Evolutionary conservation across 2,113 vertebrate genomes (phyloP).

Genomic region (Sinocyclocheilus grahami): DNA sequence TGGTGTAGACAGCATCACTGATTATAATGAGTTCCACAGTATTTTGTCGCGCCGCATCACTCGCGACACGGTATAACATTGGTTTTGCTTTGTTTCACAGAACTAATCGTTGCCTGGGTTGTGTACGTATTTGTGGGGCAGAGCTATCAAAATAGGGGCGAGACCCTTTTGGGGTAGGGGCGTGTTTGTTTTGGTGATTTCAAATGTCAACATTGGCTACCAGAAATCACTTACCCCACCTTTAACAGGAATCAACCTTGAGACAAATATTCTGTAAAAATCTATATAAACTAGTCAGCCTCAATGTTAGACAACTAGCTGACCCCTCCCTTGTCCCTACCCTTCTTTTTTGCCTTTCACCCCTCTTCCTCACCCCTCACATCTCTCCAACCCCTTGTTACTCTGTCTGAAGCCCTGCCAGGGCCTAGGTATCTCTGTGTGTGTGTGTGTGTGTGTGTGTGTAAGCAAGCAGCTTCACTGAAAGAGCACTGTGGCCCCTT

Average conservation of each 20-base stretch:
- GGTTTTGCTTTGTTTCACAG: too few relatives aligned
- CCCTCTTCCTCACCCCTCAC: background rate
- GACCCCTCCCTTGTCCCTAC: background rate
- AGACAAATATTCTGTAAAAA: background rate
- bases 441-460: slow-evolving; percentile 34
- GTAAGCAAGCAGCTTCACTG: slow-evolving; percentile 41
- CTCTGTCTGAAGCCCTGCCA: slow-evolving; percentile 42
- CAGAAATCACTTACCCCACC: too few relatives aligned
- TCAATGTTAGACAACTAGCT: background rate
- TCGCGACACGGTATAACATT: too few relatives aligned
- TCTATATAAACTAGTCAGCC: background rate
- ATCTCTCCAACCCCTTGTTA: background rate
- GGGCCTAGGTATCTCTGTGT: background rate
- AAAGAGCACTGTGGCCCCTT: slow-evolving; percentile 43
- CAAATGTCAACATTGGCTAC: too few relatives aligned
- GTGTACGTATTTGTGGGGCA: too few relatives aligned
- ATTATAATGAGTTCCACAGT: too few relatives aligned
- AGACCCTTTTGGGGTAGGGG: too few relatives aligned
- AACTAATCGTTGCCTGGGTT: too few relatives aligned
- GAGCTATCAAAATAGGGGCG: too few relatives aligned
- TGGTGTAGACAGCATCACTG: too few relatives aligned
- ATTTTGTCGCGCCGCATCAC: too few relatives aligned
- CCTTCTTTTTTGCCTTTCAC: slow-evolving; percentile 4
- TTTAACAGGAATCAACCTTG: background rate
- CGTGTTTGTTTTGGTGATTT: too few relatives aligned